phyloP scores from a whole-genome alignment of 2,888 invertebrate genomes.

The Lasioglossum lativentre region DNA sequence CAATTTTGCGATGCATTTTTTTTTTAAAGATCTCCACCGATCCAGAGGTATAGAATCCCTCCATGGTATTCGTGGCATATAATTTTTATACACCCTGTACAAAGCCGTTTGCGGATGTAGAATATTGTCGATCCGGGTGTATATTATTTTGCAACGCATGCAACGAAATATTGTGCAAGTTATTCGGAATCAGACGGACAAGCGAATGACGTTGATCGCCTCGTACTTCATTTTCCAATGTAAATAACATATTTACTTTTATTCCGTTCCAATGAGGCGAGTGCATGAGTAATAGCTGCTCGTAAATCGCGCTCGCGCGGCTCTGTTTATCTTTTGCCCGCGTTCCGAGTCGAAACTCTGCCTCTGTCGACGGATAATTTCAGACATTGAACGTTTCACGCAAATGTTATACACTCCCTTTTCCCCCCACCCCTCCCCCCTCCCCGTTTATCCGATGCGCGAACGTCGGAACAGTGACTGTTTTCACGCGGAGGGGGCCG shows the following conservation, averaged over 20 bases:
- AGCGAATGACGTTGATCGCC: neutral
- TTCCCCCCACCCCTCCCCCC: too few relatives aligned
- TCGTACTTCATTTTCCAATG: neutral
- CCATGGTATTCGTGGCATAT: too few relatives aligned
- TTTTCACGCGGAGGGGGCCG: neutral
- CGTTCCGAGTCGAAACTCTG: neutral
- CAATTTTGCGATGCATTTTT: too few relatives aligned
- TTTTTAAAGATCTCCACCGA: too few relatives aligned
- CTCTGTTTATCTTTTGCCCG: neutral
- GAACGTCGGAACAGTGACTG: neutral
- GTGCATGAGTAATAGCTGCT: neutral
- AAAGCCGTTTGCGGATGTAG: neutral
- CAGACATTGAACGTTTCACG: neutral
- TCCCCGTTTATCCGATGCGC: neutral
- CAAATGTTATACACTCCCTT: neutral
- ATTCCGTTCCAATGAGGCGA: neutral
- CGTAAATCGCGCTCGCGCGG: neutral
- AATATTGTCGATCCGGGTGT: neutral
- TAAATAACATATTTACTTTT: neutral
- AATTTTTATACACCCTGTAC: too few relatives aligned
- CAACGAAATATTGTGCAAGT: neutral
- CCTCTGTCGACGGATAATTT: neutral
- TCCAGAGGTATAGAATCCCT: too few relatives aligned
- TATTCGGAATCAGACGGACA: neutral
- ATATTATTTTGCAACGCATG: neutral